These are phyloP conservation scores for Solenopsis invicta DNA, from an alignment of 1,140 invertebrate genomes.

Conservation along the genomic window DNA sequence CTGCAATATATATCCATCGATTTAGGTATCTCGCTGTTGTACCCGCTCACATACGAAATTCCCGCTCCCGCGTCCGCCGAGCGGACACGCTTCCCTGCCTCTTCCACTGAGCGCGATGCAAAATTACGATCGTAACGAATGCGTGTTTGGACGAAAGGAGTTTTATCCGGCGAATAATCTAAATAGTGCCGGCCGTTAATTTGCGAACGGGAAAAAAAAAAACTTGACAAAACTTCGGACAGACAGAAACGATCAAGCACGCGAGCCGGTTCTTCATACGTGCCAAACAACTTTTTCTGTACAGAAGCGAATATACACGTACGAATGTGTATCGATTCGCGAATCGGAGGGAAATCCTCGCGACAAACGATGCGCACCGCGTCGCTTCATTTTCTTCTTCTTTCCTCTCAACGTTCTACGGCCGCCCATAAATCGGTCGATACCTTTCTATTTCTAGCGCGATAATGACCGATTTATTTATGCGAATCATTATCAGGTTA, in stretches of 20 bases:
- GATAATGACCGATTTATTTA: slow-evolving; percentile 2
- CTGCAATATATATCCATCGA: slow-evolving; percentile 50
- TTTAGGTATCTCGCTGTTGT: slow-evolving; percentile 36
- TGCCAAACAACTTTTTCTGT: slow-evolving; percentile 31
- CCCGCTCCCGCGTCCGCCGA: slow-evolving; percentile 43
- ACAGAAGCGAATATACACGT: background rate
- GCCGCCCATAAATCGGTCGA: slow-evolving; percentile 1
- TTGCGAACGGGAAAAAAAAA: slow-evolving; percentile 29
- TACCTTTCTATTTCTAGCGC: background rate
- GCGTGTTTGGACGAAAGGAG: slow-evolving; percentile 32
- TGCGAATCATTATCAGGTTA: slow-evolving; percentile 7
- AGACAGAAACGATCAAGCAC: slow-evolving; percentile 24
- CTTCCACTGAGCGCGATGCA: background rate
- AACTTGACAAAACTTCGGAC: slow-evolving; percentile 32
- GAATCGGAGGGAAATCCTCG: background rate
- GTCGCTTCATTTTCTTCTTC: background rate
- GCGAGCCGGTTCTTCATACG: slow-evolving; percentile 32
- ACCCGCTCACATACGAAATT: slow-evolving; percentile 52
- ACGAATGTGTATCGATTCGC: background rate
- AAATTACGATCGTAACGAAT: slow-evolving; percentile 34
- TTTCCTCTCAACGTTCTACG: background rate
- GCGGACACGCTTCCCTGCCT: slow-evolving; percentile 7
- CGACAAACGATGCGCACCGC: background rate
- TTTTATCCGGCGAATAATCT: slow-evolving; percentile 35
- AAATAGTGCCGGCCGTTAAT: slow-evolving; percentile 53